Conservation (phyloP, 1,140 invertebrate species). For the Diprion similis region DNA sequence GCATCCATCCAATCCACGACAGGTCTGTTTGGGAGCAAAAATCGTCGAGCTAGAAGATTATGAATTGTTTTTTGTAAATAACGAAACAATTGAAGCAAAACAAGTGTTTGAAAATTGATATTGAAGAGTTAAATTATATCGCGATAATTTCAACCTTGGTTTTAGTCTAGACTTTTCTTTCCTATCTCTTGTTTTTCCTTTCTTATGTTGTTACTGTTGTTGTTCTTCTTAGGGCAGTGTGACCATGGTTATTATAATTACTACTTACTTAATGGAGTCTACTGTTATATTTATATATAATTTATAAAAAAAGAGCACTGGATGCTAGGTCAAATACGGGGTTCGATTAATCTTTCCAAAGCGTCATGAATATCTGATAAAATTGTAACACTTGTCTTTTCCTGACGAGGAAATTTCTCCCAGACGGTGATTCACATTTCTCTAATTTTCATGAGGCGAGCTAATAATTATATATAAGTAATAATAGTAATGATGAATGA, state of each 20-base stretch:
- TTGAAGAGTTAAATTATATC: background rate
- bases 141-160: background rate
- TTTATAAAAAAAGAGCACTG: background rate
- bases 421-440: too few species aligned
- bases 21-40: too few species aligned
- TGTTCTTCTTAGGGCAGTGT: background rate
- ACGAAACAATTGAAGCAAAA: background rate
- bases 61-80: background rate
- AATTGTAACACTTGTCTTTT: too few species aligned
- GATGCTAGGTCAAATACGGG: background rate
- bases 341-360: background rate
- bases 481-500: too few species aligned
- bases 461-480: too few species aligned
- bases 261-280: background rate
- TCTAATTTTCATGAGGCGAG: too few species aligned
- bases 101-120: background rate
- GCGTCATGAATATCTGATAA: too few species aligned
- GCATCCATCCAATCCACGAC: too few species aligned
- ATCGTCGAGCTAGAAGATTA: too few species aligned
- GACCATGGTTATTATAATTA: background rate
- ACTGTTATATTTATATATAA: background rate
- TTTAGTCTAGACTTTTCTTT: background rate
- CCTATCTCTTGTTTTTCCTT: background rate
- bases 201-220: background rate
- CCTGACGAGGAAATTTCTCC: too few species aligned